Evolutionary conservation across 1,140 invertebrate genomes (phyloP), one percentile per base, ranked within the genome.

Genomic region (Helicorthomorpha holstii): DNA sequence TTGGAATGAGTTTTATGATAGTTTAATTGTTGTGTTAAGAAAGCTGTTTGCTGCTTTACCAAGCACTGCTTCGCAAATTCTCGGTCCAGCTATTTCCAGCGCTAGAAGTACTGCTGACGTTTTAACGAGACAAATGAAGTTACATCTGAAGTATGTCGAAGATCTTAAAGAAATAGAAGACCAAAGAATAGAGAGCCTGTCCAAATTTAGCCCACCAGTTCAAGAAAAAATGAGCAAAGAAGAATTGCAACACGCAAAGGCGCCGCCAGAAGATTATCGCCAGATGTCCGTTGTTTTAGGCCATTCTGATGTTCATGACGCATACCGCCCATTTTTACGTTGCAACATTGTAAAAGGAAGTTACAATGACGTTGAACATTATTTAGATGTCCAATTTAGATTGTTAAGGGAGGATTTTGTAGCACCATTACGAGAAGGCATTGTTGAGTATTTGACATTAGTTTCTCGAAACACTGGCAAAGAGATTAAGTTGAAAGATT

Each of bases 331-430:
- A 47, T 47, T 52, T 24, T 49, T 73, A 0, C 57, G 63, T 25
- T 54, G 56, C 24, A 71, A 68, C 53, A 64, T 62, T 46, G 50
- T 59, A 10, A 42, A 61, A 26, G 69, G 68, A 1, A 27, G 50
- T 16, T 75, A 70, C 59, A 56, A 61, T 10, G 56, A 60, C 55
- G 51, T 65, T 16, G 63, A 73, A 22, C 64, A 73, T 51, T 75
- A 75, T 55, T 56, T 75, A 25, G 69, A 74, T 51, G 60, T 67
- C 1, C 72, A 75, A 54, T 75, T 70, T 54, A 59, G 70, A 3
- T 59, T 75, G 1, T 56, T 75, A 4, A 58, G 72, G 46, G 74
- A 75, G 59, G 73, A 75, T 58, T 67, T 69, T 42, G 52, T 70
- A 42, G 52, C 58, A n/a, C 67, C 70, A n/a, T 51, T 73, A 16